Evolutionary conservation across 2,113 vertebrate genomes (phyloP), one percentile per base, ranked within the genome.

Genomic region (Laticauda colubrina): DNA sequence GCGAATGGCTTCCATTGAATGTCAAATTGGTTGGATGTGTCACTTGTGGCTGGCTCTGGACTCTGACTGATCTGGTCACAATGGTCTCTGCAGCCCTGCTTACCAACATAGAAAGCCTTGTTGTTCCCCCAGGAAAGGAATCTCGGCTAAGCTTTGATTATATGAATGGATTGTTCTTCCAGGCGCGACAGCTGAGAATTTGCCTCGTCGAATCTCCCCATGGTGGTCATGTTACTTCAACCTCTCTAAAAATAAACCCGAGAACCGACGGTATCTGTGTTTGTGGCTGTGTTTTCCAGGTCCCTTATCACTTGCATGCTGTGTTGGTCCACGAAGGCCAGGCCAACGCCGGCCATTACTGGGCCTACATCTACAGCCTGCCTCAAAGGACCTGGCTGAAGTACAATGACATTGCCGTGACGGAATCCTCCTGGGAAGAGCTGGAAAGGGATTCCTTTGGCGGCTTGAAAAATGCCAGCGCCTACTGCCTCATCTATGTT

Each of bases 401-500:
- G 90, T 99, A 98, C 96, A 99, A 99, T 0, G 99, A 99, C 92
- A 96, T 99, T 64, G 98, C 97, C 0, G 98, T 99, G 93, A 98
- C 98, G 0, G 98, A 99, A 89, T 98, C 99, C 0, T 98, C 99
- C 0, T 99, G 99, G 99, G 99, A 99, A 64, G 99, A 99, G 95
- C 96, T 99, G 94, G 98, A 98, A 95, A 96, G 98, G 51, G 99
- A 99, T 96, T 99, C 99, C 0, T 99, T 99, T 0, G 99, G 99
- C 1, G 99, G 99, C 21, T 95, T 98, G 97, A 98, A 97, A 95
- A 99, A 99, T 0, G 98, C 99, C 94, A 99, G 99, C 2, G 99
- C 99, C 75, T 99, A 99, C 96, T 99, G 99, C 95, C 97, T 99
- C 94, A 99, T 99, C 98, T 99, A 99, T 96, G 98, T 99, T 7